phyloP scores from a whole-genome alignment of 2,888 invertebrate species.

The Epirrhoe alternata region DNA sequence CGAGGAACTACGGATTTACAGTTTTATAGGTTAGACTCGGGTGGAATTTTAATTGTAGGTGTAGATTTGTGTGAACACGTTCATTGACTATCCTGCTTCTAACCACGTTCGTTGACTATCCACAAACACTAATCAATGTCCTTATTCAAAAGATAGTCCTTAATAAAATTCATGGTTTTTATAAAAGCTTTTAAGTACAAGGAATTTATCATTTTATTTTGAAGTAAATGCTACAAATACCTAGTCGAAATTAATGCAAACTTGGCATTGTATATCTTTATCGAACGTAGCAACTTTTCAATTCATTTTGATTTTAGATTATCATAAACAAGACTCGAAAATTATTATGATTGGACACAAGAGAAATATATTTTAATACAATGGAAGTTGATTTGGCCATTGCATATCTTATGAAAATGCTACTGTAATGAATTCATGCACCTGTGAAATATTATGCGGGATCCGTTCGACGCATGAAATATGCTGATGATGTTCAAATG shows the following conservation, averaged over 20 bases:
- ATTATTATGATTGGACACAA: constrained; percentile 30
- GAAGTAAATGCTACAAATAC: too few relatives aligned
- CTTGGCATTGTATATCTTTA: too few relatives aligned
- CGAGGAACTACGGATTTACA: constrained; percentile 22
- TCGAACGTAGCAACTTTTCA: not conserved
- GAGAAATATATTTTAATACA: constrained; percentile 37
- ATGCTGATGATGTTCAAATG: constrained; percentile 38
- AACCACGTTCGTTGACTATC: not conserved
- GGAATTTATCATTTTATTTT: too few relatives aligned
- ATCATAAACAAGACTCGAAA: constrained; percentile 26
- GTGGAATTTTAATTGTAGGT: not conserved
- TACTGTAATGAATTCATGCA: constrained; percentile 41
- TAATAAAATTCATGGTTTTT: too few relatives aligned
- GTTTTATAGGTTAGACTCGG: constrained; percentile 15
- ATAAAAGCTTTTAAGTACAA: too few relatives aligned
- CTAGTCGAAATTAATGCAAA: too few relatives aligned
- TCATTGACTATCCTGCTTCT: not conserved
- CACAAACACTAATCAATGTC: too few relatives aligned
- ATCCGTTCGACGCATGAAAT: constrained; percentile 37
- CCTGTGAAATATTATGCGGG: constrained; percentile 37
- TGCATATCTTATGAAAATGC: constrained; percentile 38
- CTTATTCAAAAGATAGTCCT: too few relatives aligned
- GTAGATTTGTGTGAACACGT: not conserved
- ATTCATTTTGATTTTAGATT: constrained; percentile 7
- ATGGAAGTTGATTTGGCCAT: constrained; percentile 26